Evolutionary conservation across 2,113 vertebrate genomes (phyloP), one percentile per base, ranked within the genome.

Genomic region (Atrichornis clamosus): DNA sequence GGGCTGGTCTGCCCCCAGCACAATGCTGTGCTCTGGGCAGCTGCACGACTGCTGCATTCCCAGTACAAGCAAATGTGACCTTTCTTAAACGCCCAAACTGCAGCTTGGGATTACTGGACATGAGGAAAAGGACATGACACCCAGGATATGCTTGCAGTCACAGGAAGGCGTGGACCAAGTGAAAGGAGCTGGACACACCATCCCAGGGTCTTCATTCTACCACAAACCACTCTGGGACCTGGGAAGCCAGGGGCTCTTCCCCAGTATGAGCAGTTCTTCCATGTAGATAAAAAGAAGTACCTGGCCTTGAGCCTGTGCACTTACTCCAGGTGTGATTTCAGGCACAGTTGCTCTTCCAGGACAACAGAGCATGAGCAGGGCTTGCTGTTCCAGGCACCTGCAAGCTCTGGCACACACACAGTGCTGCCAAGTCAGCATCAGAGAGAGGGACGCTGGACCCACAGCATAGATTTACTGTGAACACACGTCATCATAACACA

Each of bases 401-500:
- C 72, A 42, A 27, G 53, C 42, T 69, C 67, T 35, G 33, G 73
- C 24, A 32, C 80, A 42, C n/a, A 24, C 13, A 18, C n/a, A 11
- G 46, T 37, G 69, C 83, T 77, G 73, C 10, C 41, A 15, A 44
- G 55, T 35, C 81, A 64, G 44, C 80, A 68, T 26, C 62, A 74
- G 63, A 94, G 52, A 77, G 47, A 81, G 74, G 75, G 62, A 96
- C 67, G 1, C 35, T 7, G 16, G 86, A 93, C 39, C 85, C 85
- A 96, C 93, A 93, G 95, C 80, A 74, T 22, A 52, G 65, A 52
- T 97, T 97, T 97, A 97, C 95, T 97, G 95, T 93, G 91, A 95
- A 95, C 70, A 88, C 82, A 73, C 35, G 55, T 67, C n/a, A 68
- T 78, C 85, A 95, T 92, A 93, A 96, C 73, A 94, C 56, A 90